Base-by-base conservation (phyloP, 2,888 invertebrate species). In the Microplitis manilae region DNA sequence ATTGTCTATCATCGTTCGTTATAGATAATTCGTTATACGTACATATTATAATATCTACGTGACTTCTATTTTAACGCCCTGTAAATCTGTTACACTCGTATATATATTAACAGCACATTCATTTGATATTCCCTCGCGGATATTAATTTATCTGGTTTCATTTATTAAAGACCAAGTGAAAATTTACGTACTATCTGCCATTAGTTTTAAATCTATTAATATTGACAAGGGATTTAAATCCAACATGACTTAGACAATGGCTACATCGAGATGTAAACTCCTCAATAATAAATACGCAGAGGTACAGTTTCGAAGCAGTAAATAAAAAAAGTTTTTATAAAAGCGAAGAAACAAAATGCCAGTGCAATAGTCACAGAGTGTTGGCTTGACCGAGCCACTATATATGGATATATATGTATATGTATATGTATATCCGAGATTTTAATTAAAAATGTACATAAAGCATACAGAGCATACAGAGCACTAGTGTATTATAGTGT, bases 1-100 rank as follows among this genome's bases (percentile, higher is more conserved):
- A 85, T 86, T 86, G 83, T 85, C 86, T 83, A 85, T 86, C 83
- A 83, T 79, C 83, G 83, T 79, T 81, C 78, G 79, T 5, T 78
- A 76, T 79, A 76, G 79, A 82, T 81, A 77, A 77, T 61, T 64
- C 71, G 77, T 41, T 73, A 72, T 76, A 67, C 50, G 65, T 72
- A 70, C 13, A 50, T 50, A 50, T 50, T 50, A 50, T 50, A 50
- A 30, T 65, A 71, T 61, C 60, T 75, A 80, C 79, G 79, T 79
- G 78, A 79, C 76, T 75, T 72, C 67, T 40, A 50, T 61, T 41
- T 61, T 68, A 73, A 17, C 60, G 30, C 50, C 30, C 50, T 50
- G 50, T 13, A 50, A 50, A 50, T 5, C 13, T 50, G 50, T 50
- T 50, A 50, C 50, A 30, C 50, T 64, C 5, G 20, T 67, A 30